Base-by-base conservation (phyloP, 2,888 invertebrate species). In the Orgyia antiqua region DNA sequence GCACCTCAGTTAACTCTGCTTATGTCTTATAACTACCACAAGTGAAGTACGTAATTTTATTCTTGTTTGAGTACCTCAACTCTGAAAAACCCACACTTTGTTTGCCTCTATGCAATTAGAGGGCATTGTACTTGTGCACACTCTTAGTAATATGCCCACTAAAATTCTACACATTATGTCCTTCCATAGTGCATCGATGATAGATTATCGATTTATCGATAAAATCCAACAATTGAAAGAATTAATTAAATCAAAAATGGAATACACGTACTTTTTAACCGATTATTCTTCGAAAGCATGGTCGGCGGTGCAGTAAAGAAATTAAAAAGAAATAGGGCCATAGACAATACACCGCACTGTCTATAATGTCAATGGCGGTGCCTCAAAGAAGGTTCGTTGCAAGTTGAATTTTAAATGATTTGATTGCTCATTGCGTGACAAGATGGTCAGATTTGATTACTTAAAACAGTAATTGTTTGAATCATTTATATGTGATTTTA, bases 291-390 rank as follows among this genome's bases (percentile, higher is more conserved):
- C 58, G 74, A 74, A 73, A 52, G 50, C 51, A 50, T 52, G 47
- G 50, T 49, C 50, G 68, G 68, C 76, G 75, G 74, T 65, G 43
- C 46, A 55, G 49, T 67, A 73, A 68, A 69, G 71, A 74, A 73
- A 76, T 76, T 76, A 75, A 78, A 78, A 77, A 78, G 72, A 76
- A 78, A 73, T 68, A 68, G 64, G 64, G 61, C 61, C 73, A 73
- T 72, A 72, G 67, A 72, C 67, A 54, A 59, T 45, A 58, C 63
- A 61, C 67, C 60, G n/a, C n/a, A n/a, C n/a, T n/a, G n/a, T n/a
- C n/a, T n/a, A n/a, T n/a, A n/a, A n/a, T n/a, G 62, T 58, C 53
- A 60, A 65, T 58, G 51, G 46, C 58, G 65, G 52, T 21, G 26
- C 23, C 26, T 58, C 59, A 60, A 66, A 58, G 58, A 33, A 49